Percentiles rank a stretch among this genome's conserved stretches.
These are phyloP conservation scores for Craterocephalus amniculus DNA, from an alignment of 2,797 vertebrate species.

Conservation along the genomic window DNA sequence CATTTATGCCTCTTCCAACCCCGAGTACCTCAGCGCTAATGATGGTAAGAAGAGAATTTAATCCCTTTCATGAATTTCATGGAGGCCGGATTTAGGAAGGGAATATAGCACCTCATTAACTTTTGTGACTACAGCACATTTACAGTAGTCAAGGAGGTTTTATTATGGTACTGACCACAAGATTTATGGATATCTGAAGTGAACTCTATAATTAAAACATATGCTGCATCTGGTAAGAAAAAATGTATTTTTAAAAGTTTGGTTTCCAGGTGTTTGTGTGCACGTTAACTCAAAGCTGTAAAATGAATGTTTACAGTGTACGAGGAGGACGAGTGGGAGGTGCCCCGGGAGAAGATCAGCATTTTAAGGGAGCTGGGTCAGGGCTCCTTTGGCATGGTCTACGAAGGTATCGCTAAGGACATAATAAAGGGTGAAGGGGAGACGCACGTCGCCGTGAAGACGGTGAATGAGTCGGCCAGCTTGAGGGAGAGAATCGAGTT, in stretches of 20 bases:
- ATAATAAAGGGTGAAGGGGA: slow-evolving; percentile 92
- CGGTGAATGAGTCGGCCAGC: slow-evolving; percentile 94
- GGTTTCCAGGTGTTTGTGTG: neutral
- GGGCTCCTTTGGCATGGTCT: slow-evolving; percentile 98
- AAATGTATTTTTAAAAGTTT: neutral
- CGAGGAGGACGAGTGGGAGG: slow-evolving; percentile 96
- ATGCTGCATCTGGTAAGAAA: too few relatives aligned
- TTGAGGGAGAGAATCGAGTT: slow-evolving; percentile 96
- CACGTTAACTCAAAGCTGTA: neutral
- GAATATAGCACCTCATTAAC: slow-evolving; percentile 7
- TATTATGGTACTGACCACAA: neutral
- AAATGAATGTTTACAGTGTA: slow-evolving; percentile 83
- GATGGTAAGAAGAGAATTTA: slow-evolving; percentile 84
- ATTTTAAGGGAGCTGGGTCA: slow-evolving; percentile 94
- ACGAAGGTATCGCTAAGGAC: slow-evolving; percentile 93
- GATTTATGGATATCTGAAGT: neutral
- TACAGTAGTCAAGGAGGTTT: neutral
- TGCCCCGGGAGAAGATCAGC: slow-evolving; percentile 91
- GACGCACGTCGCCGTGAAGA: slow-evolving; percentile 92
- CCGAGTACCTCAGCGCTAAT: slow-evolving; percentile 93
- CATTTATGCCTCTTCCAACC: slow-evolving; percentile 94
- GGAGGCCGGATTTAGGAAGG: neutral
- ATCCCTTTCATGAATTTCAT: neutral
- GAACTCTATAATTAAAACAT: neutral
- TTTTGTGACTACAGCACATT: neutral